Evolutionary conservation across 1,140 invertebrate species (phyloP), one percentile per base, ranked within the genome.

Genomic region (Hirudo medicinalis): DNA sequence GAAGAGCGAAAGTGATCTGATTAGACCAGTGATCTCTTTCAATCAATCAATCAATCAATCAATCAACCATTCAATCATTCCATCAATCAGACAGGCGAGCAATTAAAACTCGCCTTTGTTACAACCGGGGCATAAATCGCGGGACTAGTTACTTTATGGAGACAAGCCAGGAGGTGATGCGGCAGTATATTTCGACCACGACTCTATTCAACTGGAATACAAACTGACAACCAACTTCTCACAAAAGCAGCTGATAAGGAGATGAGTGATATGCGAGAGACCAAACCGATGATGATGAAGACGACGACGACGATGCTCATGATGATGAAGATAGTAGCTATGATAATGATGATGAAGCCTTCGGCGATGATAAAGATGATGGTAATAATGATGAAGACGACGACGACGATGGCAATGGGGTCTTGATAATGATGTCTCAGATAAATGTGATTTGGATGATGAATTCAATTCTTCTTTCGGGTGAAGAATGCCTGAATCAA

Each of bases 361-460:
- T 25, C 20, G 57, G 29, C 19, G 57, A 22, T 25, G 57, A 63
- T 63, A 63, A 63, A 25, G 6, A 63, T 25, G n/a, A 60, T 60
- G 4, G 15, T 63, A 20, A 15, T 63, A 15, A 2, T 20, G 8
- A 13, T 63, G 57, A 63, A 1, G 57, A n/a, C 15, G 57, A 63
- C 11, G 57, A 32, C 17, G 57, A 63, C 29, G 57, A 63, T 15
- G 57, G 17, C 20, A 15, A 49, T 49, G 43, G 15, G 9, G 57
- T 63, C 57, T 63, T 63, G 57, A 32, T 63, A 63, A n/a, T n/a
- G 57, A 63, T 63, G 57, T 13, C 57, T 63, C 8, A 9, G 57
- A 22, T 63, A 32, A 63, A 25, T 63, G 57, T 2, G 57, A 32
- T 63, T 22, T 5, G 22, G 57, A 22, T 63, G 57, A 63, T 63